phyloP scores from a whole-genome alignment of 1,140 invertebrate species.

The Hetaerina americana region DNA sequence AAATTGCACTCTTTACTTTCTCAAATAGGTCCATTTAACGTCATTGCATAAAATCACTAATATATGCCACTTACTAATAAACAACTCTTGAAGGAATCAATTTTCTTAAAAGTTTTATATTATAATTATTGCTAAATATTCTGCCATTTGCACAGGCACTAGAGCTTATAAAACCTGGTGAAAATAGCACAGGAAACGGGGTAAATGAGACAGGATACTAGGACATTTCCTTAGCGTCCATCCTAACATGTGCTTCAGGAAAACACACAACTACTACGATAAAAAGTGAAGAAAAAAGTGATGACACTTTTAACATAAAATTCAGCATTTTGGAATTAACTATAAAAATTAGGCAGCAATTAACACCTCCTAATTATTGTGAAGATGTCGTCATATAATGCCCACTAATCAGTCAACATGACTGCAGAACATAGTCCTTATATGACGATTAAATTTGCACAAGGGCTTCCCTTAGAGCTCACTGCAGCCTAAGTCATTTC shows the following conservation, averaged over 20 bases:
- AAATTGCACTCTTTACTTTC: neutral
- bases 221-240: neutral
- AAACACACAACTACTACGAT: neutral
- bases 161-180: neutral
- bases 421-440: neutral
- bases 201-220: neutral
- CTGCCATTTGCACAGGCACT: neutral
- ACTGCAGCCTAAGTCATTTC: neutral
- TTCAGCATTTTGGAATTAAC: neutral
- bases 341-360: neutral
- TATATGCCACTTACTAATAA: neutral
- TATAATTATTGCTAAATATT: neutral
- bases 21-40: neutral
- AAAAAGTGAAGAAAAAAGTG: neutral
- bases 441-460: neutral
- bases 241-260: neutral
- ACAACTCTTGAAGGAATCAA: neutral
- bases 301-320: neutral
- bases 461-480: neutral
- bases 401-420: neutral
- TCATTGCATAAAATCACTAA: neutral
- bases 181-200: neutral
- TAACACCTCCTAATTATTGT: neutral
- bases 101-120: neutral
- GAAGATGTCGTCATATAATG: neutral